Evolutionary conservation across 2,888 invertebrate species (phyloP).

Genomic region (Falcaria lacertinaria): DNA sequence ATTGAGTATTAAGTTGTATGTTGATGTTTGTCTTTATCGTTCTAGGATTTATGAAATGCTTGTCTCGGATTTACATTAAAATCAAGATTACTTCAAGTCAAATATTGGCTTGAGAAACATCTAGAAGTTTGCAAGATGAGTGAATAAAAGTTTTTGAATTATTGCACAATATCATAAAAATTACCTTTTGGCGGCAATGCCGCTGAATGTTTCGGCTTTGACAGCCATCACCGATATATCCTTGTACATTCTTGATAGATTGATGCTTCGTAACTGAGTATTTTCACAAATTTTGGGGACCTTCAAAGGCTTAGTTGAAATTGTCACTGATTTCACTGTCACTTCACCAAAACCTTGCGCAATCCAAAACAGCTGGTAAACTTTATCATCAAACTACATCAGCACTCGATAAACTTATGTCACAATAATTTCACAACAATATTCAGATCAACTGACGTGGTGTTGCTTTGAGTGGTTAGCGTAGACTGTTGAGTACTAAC

Average conservation of each 20-base stretch:
- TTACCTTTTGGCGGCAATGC: slow-evolving; percentile 72
- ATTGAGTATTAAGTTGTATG: too few species aligned
- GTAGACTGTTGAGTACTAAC: slow-evolving; percentile 44
- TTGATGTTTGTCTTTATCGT: too few species aligned
- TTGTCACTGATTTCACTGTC: slow-evolving; percentile 40
- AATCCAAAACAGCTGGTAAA: slow-evolving; percentile 37
- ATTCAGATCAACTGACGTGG: slow-evolving; percentile 38
- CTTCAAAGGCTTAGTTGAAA: slow-evolving; percentile 36
- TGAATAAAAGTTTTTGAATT: neutral
- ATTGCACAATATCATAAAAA: slow-evolving; percentile 27
- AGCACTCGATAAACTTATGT: slow-evolving; percentile 41
- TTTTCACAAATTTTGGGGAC: slow-evolving; percentile 51
- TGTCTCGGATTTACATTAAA: too few species aligned
- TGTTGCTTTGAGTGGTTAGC: slow-evolving; percentile 33
- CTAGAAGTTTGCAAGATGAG: too few species aligned
- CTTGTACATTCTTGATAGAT: slow-evolving; percentile 63
- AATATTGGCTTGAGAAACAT: too few species aligned
- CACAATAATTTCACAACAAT: slow-evolving; percentile 73
- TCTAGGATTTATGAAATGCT: too few species aligned
- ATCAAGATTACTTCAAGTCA: too few species aligned
- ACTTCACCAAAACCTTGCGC: slow-evolving; percentile 45
- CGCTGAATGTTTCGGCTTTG: slow-evolving; percentile 69
- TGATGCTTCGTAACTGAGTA: slow-evolving; percentile 53
- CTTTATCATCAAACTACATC: too few species aligned
- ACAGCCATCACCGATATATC: slow-evolving; percentile 63